Conservation (phyloP, 2,797 vertebrate genomes). For the Rhincodon typus region DNA sequence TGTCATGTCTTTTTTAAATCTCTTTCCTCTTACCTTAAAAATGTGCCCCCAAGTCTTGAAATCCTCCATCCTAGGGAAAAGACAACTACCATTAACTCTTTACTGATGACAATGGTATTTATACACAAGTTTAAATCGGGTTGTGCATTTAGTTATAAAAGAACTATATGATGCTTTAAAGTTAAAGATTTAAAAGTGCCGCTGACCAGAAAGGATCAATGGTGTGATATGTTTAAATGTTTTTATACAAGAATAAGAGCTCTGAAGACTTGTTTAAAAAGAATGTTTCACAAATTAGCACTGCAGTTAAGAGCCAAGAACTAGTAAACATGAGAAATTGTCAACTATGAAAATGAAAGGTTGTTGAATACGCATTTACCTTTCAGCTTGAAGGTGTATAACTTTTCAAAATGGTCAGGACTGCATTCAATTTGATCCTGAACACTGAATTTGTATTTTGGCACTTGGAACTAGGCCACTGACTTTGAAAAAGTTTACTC, state of each 20-base stretch:
- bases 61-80: no score
- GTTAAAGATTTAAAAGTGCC: neutral
- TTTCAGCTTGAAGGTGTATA: neutral
- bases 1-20: no score
- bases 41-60: no score
- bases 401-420: neutral
- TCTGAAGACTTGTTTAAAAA: no score
- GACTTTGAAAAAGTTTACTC: neutral
- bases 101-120: neutral
- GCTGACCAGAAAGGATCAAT: neutral
- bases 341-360: neutral
- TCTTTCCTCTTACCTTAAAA: no score
- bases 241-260: neutral
- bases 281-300: neutral
- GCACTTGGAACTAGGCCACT: neutral
- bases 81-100: no score
- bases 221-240: neutral
- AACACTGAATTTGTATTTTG: neutral
- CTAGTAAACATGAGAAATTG: neutral
- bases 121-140: neutral
- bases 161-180: neutral
- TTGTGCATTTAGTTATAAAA: neutral
- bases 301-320: neutral
- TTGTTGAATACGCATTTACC: neutral
- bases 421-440: neutral